phyloP scores from a whole-genome alignment of 2,888 invertebrate species.

The Netelia melanura region DNA sequence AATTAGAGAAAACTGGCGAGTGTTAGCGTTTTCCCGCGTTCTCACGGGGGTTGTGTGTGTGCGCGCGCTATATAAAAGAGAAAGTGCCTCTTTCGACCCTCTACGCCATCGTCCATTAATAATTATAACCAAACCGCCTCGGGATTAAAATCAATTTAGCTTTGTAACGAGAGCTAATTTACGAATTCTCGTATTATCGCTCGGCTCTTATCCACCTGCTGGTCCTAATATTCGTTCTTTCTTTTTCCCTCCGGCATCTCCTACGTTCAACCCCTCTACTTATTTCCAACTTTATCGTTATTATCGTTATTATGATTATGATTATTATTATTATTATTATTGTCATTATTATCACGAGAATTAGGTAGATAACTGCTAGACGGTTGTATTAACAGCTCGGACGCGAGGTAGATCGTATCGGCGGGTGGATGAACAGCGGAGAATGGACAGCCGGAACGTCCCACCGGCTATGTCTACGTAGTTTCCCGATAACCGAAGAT shows the following conservation, averaged over 20 bases:
- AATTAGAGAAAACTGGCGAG: constrained; percentile 75
- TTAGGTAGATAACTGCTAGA: constrained; percentile 56
- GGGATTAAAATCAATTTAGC: constrained; percentile 77
- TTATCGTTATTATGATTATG: constrained; percentile 44
- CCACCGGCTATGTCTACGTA: constrained; percentile 7
- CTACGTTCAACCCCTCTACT: constrained; percentile 8
- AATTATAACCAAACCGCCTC: constrained; percentile 72
- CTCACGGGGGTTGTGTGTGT: constrained; percentile 51
- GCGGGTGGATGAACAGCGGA: constrained; percentile 42
- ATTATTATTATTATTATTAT: constrained; percentile 43
- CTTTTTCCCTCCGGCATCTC: constrained; percentile 37
- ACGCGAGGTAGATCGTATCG: constrained; percentile 62
- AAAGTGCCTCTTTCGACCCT: constrained; percentile 40
- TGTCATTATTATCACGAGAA: constrained; percentile 44
- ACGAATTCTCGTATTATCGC: constrained; percentile 70
- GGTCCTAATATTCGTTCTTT: constrained; percentile 33
- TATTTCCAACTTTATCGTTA: constrained; percentile 41
- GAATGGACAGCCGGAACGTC: constrained; percentile 59
- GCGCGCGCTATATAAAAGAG: constrained; percentile 28
- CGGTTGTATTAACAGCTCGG: constrained; percentile 59
- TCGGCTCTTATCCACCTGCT: constrained; percentile 53
- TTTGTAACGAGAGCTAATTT: constrained; percentile 70
- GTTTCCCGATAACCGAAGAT: constrained; percentile 64
- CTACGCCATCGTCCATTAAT: constrained; percentile 71
- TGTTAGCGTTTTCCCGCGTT: constrained; percentile 55